Base-by-base conservation (phyloP, 2,888 invertebrate genomes). In the Aricia artaxerxes region DNA sequence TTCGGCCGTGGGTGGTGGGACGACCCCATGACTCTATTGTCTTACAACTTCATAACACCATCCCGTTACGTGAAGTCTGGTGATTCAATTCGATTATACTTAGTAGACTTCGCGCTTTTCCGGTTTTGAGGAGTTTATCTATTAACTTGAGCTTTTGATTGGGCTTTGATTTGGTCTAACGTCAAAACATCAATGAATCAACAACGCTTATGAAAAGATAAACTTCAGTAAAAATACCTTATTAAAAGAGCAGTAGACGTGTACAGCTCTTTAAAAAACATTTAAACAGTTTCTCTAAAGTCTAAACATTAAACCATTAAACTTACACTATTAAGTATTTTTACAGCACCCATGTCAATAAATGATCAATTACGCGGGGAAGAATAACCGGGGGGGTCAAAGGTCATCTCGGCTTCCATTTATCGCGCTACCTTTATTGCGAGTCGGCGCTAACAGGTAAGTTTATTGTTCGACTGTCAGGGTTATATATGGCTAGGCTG, bases 11-110 rank as follows among this genome's bases (percentile, higher is more conserved):
- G 94, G 93, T 86, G 92, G 92, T 90, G 90, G 94, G 93, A 88
- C 92, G 93, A 87, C 85, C 86, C 87, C 88, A 93, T 94, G 93
- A 93, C 85, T 86, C 87, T 88, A 93, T 94, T 93, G 94, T 94
- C 91, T 93, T 91, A 93, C 90, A 90, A 88, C 88, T 89, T 91
- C 91, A 90, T 92, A 92, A 92, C 92, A 90, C 89, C 86, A 91
- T 92, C 91, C 90, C 90, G 93, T 92, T 92, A 93, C 93, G 93
- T 91, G 87, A 93, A 93, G 4, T 57, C 57, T 16, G 57, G 4
- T 57, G 16, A 57, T 57, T 4, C 16, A 57, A 57, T 57, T 57
- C 57, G 16, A 57, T 57, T 16, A 53, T 53, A 53, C 53, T 53
- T 5, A 44, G 5, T 1, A 44, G 7, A 9, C 44, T 44, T 44